Evolutionary conservation across 2,113 vertebrate genomes (phyloP).

Genomic region (Accipiter virgatus): DNA sequence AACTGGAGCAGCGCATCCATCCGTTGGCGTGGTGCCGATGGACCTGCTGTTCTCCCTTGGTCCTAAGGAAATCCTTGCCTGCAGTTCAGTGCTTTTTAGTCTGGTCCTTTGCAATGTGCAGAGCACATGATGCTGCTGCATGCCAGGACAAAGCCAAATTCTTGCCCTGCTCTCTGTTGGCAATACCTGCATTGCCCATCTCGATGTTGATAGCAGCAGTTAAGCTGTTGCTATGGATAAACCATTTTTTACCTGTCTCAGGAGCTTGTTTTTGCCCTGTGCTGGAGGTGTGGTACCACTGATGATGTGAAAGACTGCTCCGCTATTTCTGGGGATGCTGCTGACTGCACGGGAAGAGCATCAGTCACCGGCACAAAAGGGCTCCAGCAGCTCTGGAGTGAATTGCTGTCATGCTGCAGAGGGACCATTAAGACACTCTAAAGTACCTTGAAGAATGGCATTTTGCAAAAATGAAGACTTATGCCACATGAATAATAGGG

Average conservation of each 20-base stretch:
- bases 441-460: background rate
- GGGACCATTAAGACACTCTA: background rate
- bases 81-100: background rate
- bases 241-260: background rate
- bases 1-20: background rate
- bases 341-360: background rate
- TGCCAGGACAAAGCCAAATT: background rate
- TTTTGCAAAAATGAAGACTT: background rate
- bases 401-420: slow-evolving; percentile 15
- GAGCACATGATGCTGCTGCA: background rate
- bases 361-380: background rate
- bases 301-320: background rate
- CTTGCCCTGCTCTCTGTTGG: background rate
- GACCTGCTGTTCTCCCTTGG: background rate
- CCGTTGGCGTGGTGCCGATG: accelerated
- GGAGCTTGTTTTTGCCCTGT: background rate
- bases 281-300: background rate
- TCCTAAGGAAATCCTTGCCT: background rate
- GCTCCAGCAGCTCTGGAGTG: background rate
- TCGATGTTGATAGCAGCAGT: background rate
- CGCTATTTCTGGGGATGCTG: background rate
- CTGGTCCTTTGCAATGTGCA: background rate
- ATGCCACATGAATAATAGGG: background rate
- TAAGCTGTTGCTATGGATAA: background rate
- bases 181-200: background rate